These are phyloP conservation scores for Tenthredo mesomela DNA, from an alignment of 2,888 invertebrate species.

Conservation along the genomic window DNA sequence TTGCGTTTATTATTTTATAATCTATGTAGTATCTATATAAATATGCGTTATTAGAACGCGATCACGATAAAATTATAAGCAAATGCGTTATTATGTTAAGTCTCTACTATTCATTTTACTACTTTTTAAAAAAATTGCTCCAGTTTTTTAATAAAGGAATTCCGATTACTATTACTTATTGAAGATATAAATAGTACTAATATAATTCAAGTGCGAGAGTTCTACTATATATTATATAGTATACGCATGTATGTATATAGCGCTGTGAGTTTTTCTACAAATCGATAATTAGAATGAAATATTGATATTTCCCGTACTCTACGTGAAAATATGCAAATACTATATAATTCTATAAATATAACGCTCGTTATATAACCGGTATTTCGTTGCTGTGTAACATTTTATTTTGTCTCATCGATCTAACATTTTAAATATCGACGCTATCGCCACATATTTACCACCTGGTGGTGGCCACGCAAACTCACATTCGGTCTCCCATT, in stretches of 20 bases:
- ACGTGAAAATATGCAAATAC: background rate
- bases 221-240: background rate
- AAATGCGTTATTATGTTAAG: too few relatives aligned
- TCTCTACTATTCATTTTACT: background rate
- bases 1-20: background rate
- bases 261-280: background rate
- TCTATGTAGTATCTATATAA: background rate
- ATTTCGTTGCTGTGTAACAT: background rate
- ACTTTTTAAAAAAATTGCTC: background rate
- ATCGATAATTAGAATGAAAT: conserved; percentile 18
- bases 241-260: background rate
- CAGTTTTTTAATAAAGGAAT: too few relatives aligned
- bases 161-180: background rate
- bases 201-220: background rate
- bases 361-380: background rate
- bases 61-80: too few relatives aligned
- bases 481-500: conserved; percentile 18
- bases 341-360: conserved; percentile 11
- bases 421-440: conserved; percentile 12
- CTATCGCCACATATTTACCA: background rate
- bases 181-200: background rate
- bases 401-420: conserved; percentile 34
- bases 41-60: background rate
- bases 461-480: background rate
- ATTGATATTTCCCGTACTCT: background rate